These are phyloP conservation scores for Pachycephus smyrnensis DNA, from an alignment of 2,888 invertebrate genomes.

Conservation along the genomic window DNA sequence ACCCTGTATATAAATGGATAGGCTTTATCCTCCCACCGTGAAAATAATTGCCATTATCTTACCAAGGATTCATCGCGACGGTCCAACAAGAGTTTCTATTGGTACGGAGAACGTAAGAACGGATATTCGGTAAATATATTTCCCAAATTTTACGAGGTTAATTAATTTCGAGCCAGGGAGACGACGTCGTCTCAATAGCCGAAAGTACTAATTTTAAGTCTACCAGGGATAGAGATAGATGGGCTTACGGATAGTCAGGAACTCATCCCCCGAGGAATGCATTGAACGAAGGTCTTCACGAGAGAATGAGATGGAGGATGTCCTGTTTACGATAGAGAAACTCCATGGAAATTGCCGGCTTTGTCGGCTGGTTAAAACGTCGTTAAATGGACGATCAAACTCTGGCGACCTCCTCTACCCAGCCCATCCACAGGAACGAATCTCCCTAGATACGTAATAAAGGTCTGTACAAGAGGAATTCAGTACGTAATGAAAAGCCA, in stretches of 20 bases:
- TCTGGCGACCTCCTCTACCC: neutral
- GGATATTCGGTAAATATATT: constrained; percentile 1
- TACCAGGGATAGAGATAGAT: neutral
- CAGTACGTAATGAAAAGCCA: neutral
- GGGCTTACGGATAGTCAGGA: neutral
- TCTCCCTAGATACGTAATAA: neutral
- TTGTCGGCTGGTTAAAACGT: constrained; percentile 8
- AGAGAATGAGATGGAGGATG: neutral
- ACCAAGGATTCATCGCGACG: neutral
- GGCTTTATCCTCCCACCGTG: neutral
- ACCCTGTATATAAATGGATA: neutral
- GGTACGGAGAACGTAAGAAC: neutral
- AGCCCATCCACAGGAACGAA: neutral
- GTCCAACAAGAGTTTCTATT: neutral
- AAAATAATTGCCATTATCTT: neutral
- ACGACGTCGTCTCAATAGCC: neutral
- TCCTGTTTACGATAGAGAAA: neutral
- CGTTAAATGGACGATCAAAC: constrained; percentile 7
- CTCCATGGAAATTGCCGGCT: neutral
- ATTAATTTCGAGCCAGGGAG: constrained; percentile 1
- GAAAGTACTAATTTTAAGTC: neutral
- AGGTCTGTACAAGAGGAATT: neutral
- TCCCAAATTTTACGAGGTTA: constrained; percentile 1
- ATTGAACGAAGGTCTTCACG: neutral
- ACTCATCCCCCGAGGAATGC: neutral